These are phyloP conservation scores for Halcyon malimbica DNA, from an alignment of 2,113 vertebrate genomes.

Conservation along the genomic window DNA sequence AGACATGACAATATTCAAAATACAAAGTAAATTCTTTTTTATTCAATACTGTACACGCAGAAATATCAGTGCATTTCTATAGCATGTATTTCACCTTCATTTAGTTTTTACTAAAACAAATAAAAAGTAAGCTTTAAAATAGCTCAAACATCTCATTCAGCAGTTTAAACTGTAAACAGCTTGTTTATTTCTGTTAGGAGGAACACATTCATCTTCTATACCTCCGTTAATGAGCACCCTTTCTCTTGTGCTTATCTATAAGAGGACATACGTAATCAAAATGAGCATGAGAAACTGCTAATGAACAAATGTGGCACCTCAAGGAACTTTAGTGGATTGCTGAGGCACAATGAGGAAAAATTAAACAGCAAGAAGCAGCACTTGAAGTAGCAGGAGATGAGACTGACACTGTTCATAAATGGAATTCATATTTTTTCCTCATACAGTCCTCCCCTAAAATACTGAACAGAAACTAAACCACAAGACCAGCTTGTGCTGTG, in stretches of 20 bases:
- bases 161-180: conserved; percentile 91
- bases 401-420: conserved; percentile 55
- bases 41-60: conserved; percentile 94
- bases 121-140: conserved; percentile 87
- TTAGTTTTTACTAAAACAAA: conserved; percentile 85
- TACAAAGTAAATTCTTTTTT: conserved; percentile 85
- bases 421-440: conserved; percentile 42
- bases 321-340: not conserved
- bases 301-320: conserved; percentile 24
- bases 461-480: conserved; percentile 75
- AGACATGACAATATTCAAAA: conserved; percentile 87
- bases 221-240: conserved; percentile 78
- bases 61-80: conserved; percentile 93
- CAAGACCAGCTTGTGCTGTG: conserved; percentile 79
- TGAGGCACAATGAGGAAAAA: conserved; percentile 17
- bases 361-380: conserved; percentile 43
- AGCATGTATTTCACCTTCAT: conserved; percentile 91
- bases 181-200: conserved; percentile 69
- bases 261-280: conserved; percentile 47
- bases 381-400: conserved; percentile 41
- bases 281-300: conserved; percentile 43
- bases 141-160: conserved; percentile 80
- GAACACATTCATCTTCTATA: conserved; percentile 58
- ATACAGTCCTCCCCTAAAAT: conserved; percentile 59
- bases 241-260: conserved; percentile 64